phyloP scores from a whole-genome alignment of 2,797 vertebrate genomes.

The Labroides dimidiatus region DNA sequence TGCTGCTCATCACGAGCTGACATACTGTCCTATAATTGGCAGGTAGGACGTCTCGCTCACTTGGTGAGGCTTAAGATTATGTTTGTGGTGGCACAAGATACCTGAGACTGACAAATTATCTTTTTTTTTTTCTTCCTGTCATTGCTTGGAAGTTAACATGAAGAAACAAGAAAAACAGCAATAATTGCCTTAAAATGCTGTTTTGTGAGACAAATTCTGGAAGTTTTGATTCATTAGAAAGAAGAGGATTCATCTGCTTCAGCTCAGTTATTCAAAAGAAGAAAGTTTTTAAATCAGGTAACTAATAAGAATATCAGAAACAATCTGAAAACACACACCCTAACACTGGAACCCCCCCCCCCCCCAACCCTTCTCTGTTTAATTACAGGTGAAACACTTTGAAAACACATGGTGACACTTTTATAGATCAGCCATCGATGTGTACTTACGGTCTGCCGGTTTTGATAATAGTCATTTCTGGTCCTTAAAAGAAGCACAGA shows the following conservation, averaged over 20 bases:
- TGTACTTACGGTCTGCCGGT: conserved; percentile 80
- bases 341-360: background rate
- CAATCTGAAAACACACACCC: background rate
- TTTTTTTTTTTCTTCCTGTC: background rate
- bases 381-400: background rate
- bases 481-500: conserved; percentile 28
- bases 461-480: conserved; percentile 83
- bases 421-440: conserved; percentile 5
- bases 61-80: conserved; percentile 11
- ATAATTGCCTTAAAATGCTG: background rate
- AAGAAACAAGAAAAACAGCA: background rate
- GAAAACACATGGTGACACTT: conserved; percentile 9
- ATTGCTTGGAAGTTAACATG: background rate
- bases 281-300: background rate
- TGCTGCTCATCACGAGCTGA: conserved; percentile 4
- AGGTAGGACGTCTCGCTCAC: conserved; percentile 17
- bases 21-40: conserved; percentile 37
- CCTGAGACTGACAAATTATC: background rate
- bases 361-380: background rate
- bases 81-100: background rate
- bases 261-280: background rate
- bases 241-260: background rate
- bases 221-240: no score
- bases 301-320: background rate
- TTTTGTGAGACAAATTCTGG: background rate